A percentile compares a stretch with the other conserved stretches of the same genome.
phyloP scores from a whole-genome alignment of 2,797 vertebrate genomes.

The Chloroceryle inda region DNA sequence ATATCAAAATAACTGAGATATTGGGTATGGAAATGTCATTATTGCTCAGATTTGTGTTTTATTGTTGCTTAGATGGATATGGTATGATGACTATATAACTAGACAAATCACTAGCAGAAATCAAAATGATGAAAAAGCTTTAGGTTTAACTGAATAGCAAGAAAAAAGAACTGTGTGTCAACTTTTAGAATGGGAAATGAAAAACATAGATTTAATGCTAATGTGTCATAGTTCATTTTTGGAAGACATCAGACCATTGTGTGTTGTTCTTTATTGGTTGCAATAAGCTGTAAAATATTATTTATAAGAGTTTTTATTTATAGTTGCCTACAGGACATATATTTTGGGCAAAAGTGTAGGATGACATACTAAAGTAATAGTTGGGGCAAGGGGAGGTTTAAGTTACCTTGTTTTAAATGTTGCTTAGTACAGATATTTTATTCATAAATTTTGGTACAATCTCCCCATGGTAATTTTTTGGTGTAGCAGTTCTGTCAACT shows the following conservation, averaged over 20 bases:
- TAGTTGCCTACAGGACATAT: background rate
- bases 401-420: background rate
- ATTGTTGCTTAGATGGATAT: background rate
- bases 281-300: background rate
- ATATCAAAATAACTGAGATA: slow-evolving; percentile 36
- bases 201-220: background rate
- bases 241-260: background rate
- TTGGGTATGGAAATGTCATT: background rate
- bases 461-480: background rate
- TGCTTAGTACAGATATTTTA: background rate
- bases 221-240: background rate
- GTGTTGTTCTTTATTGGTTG: background rate
- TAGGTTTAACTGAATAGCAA: background rate
- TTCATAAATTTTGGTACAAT: background rate
- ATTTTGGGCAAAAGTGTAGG: background rate
- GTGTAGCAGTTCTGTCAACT: background rate
- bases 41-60: background rate
- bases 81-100: background rate
- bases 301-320: slow-evolving; percentile 38
- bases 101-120: slow-evolving; percentile 35
- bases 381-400: background rate
- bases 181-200: background rate
- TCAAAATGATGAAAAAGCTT: background rate
- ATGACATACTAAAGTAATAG: background rate
- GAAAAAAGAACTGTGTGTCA: background rate